These are phyloP conservation scores for Calliphora vicina DNA, from an alignment of 1,140 invertebrate species.

Conservation along the genomic window DNA sequence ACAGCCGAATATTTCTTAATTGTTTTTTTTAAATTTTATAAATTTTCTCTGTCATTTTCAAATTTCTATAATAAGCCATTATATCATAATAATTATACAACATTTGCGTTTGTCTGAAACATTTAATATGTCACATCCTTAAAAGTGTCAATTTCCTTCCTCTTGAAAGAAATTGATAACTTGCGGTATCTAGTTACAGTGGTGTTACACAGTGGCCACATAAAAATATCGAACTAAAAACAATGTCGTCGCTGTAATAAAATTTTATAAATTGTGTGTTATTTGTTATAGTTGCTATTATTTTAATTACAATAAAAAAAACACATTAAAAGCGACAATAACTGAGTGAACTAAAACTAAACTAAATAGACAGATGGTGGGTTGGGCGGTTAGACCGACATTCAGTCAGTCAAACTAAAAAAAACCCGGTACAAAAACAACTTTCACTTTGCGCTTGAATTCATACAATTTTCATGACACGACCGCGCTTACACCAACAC, in stretches of 20 bases:
- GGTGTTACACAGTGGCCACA: neutral
- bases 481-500: neutral
- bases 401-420: neutral
- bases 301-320: neutral
- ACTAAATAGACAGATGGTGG: too few species aligned
- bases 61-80: neutral
- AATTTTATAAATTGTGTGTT: neutral
- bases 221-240: neutral
- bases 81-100: neutral
- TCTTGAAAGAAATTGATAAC: neutral
- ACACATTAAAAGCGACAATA: neutral
- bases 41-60: too few species aligned
- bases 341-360: neutral
- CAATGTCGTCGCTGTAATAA: neutral
- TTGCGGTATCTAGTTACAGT: neutral
- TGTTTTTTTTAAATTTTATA: too few species aligned
- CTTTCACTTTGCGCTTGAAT: constrained; percentile 15
- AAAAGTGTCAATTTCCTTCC: neutral
- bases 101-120: neutral
- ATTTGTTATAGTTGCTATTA: neutral
- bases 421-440: constrained; percentile 7
- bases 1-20: too few species aligned
- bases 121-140: neutral
- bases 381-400: neutral
- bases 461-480: constrained; percentile 16